Evolutionary conservation across 2,797 vertebrate species (phyloP).

Genomic region (Holocentrus rufus): DNA sequence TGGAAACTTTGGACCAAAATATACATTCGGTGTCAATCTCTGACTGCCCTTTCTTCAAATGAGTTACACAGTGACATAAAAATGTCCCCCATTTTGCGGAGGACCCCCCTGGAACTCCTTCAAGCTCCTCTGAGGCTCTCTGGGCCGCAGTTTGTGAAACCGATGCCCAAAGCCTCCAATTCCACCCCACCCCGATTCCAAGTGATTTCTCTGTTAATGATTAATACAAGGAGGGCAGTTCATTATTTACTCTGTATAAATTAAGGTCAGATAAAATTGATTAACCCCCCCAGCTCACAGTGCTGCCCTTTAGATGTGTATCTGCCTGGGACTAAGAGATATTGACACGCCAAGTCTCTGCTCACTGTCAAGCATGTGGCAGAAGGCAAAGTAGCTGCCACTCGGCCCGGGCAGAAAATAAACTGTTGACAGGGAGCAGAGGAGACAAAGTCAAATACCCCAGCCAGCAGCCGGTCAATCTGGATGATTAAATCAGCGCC

Average conservation of each 20-base stretch:
- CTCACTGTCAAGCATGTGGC: conserved; percentile 65
- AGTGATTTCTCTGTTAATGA: conserved; percentile 65
- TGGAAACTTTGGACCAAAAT: too few species aligned
- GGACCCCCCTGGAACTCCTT: not conserved
- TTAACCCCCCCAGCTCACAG: conserved; percentile 58
- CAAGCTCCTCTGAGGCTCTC: conserved; percentile 6
- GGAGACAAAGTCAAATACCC: conserved; percentile 65
- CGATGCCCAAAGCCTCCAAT: conserved; percentile 2
- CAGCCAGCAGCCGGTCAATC: conserved; percentile 44
- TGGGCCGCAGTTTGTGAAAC: conserved; percentile 32
- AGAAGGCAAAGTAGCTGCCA: conserved; percentile 66
- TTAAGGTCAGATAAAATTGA: conserved; percentile 78
- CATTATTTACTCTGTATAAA: conserved; percentile 80
- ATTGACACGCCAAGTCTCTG: conserved; percentile 67
- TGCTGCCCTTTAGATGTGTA: conserved; percentile 69
- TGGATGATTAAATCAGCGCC: conserved; percentile 48
- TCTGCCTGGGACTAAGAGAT: conserved; percentile 69
- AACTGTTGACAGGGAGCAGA: conserved; percentile 60
- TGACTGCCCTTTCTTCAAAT: too few species aligned
- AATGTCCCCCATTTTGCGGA: too few species aligned
- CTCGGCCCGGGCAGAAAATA: conserved; percentile 53
- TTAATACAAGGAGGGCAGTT: conserved; percentile 68
- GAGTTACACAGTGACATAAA: too few species aligned
- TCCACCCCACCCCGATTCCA: conserved; percentile 9
- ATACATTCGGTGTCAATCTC: too few species aligned